These are phyloP conservation scores for Aurelia coerulea DNA, from an alignment of 30 jellyfish, hydroid and myxozoan species.

Conservation along the genomic window DNA sequence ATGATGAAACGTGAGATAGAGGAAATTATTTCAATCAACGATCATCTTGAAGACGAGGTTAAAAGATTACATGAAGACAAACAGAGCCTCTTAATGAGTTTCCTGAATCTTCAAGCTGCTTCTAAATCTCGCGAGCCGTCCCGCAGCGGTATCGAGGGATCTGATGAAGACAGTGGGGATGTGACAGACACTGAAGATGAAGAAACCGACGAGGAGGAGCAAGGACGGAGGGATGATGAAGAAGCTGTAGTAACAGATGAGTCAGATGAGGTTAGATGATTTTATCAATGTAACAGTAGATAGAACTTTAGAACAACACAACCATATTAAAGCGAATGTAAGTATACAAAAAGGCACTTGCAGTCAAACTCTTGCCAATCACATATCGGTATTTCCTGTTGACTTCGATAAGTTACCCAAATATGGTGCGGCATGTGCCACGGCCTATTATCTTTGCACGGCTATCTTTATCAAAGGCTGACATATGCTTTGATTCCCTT, in stretches of 20 bases:
- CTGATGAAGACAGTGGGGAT: slow-evolving; percentile 80
- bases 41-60: slow-evolving; percentile 91
- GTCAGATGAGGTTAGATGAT: slow-evolving; percentile 51
- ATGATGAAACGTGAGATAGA: slow-evolving; percentile 80
- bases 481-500: too few species aligned
- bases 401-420: too few species aligned
- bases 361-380: too few species aligned
- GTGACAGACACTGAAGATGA: slow-evolving; percentile 84
- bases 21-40: slow-evolving; percentile 67
- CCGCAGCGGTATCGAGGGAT: slow-evolving; percentile 87
- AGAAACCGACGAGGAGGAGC: slow-evolving; percentile 9
- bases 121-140: slow-evolving; percentile 90
- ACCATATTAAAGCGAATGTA: too few species aligned
- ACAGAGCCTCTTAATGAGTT: slow-evolving; percentile 94
- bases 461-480: too few species aligned
- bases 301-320: too few species aligned
- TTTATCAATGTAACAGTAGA: too few species aligned
- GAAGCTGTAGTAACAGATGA: slow-evolving; percentile 59
- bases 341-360: too few species aligned
- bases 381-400: too few species aligned
- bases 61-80: slow-evolving; percentile 95
- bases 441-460: too few species aligned
- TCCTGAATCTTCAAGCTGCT: slow-evolving; percentile 97
- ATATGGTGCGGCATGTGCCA: too few species aligned
- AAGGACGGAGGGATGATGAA: slow-evolving; percentile 11